Evolutionary conservation across 2,797 vertebrate species (phyloP).

Genomic region (Lophius americanus): DNA sequence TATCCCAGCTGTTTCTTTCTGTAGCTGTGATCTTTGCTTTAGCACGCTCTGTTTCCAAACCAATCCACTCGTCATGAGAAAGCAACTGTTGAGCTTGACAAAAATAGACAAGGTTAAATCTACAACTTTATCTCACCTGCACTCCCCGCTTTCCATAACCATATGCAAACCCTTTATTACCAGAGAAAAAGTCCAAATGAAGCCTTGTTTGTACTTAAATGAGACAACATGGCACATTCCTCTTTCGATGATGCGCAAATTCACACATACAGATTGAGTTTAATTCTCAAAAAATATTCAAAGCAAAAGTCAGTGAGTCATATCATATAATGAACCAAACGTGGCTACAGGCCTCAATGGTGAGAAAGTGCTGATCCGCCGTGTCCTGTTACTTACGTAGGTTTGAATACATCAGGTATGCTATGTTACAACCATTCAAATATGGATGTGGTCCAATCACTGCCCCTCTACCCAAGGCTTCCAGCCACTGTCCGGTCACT

Average conservation of each 20-base stretch:
- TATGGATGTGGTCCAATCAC: too few relatives aligned
- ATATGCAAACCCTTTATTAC: slow-evolving; percentile 6
- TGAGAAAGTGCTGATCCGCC: too few relatives aligned
- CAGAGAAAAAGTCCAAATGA: slow-evolving; percentile 24
- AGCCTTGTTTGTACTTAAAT: not conserved
- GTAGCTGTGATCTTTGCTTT: slow-evolving; percentile 52
- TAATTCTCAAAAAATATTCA: not conserved
- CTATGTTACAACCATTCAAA: too few relatives aligned
- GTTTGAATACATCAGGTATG: too few relatives aligned
- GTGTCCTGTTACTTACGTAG: too few relatives aligned
- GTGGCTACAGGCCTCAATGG: too few relatives aligned
- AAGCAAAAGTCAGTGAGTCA: not conserved
- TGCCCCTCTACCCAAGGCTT: too few relatives aligned
- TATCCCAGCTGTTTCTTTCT: slow-evolving; percentile 65
- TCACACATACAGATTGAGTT: not conserved
- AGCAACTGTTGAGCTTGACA: slow-evolving; percentile 56
- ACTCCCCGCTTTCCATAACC: slow-evolving; percentile 7
- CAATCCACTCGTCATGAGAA: slow-evolving; percentile 42
- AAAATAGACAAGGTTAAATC: slow-evolving; percentile 46
- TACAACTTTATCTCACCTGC: slow-evolving; percentile 41
- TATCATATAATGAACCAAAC: too few relatives aligned
- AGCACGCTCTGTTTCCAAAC: slow-evolving; percentile 55
- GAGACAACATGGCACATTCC: not conserved
- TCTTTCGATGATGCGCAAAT: not conserved
- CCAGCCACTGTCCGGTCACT: too few relatives aligned